Evolutionary conservation across 2,888 invertebrate species (phyloP), one percentile per base, ranked within the genome.

Genomic region (Ochropleura plecta): DNA sequence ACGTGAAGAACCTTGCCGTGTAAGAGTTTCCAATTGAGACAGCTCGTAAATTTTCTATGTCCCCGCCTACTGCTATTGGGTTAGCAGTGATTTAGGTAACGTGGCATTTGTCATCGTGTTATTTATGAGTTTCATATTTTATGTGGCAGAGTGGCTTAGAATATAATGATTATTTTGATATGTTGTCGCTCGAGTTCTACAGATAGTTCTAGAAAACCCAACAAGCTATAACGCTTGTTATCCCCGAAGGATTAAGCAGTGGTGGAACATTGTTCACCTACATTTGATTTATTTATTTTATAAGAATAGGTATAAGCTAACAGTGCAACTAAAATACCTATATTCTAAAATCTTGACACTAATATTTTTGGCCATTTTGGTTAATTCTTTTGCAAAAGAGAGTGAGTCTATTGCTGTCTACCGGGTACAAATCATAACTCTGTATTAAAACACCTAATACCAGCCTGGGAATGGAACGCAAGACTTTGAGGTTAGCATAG

Each of bases 31-130:
- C 53, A 71, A 71, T 71, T 14, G 64, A 59, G 64, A 70, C 69
- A 46, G 62, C 48, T 69, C 65, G 73, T 81, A 81, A 68, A 85
- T 83, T 73, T 67, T 83, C 51, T 66, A 74, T 72, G 63, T 59
- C 14, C 40, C 51, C 55, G 40, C 30, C 49, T 53, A 30, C 40
- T 53, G 20, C 40, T 68, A 63, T 55, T 69, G 65, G 16, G 60
- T 79, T 57, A 48, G 48, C 53, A 8, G 62, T 55, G 84, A 79
- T 84, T 55, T 70, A 63, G 46, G 69, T 69, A 40, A n/a, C 55
- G 12, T 14, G 46, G 55, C 6, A 40, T 83, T 53, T 66, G n/a
- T 79, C 79, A 71, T 57, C 30, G 49, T 49, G 4, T 10, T 65
- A 66, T 81, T 66, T 66, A 55, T 49, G 7, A 46, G 8, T 0